These are phyloP conservation scores for Peromyscus californicus DNA, from an alignment of 2,113 vertebrate species.

Conservation along the genomic window DNA sequence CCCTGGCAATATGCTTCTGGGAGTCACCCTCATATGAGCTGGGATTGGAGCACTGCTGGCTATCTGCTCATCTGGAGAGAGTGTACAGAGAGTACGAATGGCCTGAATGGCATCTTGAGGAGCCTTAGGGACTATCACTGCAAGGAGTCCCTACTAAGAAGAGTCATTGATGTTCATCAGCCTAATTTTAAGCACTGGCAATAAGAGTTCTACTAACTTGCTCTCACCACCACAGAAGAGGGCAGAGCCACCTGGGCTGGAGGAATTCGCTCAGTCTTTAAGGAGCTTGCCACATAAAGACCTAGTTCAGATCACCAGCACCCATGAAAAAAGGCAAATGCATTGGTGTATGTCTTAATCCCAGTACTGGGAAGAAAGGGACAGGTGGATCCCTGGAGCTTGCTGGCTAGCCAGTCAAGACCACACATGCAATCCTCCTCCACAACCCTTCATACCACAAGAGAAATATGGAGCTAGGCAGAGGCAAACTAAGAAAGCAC, in stretches of 20 bases:
- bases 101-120: background rate
- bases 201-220: background rate
- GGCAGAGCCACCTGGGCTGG: background rate
- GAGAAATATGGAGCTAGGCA: background rate
- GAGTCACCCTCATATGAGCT: background rate
- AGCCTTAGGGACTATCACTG: too few species aligned
- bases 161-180: background rate
- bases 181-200: background rate
- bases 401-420: background rate
- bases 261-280: background rate
- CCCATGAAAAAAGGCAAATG: background rate
- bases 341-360: background rate
- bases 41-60: background rate
- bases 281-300: background rate
- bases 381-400: background rate
- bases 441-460: background rate
- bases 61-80: background rate
- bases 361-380: background rate
- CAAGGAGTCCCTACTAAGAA: background rate
- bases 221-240: background rate
- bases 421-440: background rate
- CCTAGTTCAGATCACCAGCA: background rate
- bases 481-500: background rate
- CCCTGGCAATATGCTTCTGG: background rate
- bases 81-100: accelerated